A percentile compares a stretch with the other conserved stretches of the same genome.
Evolutionary conservation across 1,140 invertebrate genomes (phyloP).

Genomic region (Drosophila lini): DNA sequence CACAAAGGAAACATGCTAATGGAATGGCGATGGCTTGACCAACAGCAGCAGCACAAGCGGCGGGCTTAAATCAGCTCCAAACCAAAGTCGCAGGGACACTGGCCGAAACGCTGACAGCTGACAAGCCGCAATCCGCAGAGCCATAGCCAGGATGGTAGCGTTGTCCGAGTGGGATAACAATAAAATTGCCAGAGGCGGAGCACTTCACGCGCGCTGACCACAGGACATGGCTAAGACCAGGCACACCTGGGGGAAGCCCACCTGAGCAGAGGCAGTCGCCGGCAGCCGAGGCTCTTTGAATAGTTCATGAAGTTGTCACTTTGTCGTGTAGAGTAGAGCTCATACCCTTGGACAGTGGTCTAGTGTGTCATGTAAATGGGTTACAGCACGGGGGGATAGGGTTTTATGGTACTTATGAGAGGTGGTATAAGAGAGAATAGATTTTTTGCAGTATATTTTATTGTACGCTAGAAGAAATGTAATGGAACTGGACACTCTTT

Average conservation of each 20-base stretch:
- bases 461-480: background rate
- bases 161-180: conserved; percentile 10
- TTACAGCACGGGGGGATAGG: background rate
- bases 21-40: conserved; percentile 35
- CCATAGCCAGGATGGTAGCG: conserved; percentile 1
- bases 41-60: conserved; percentile 1
- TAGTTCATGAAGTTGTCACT: conserved; percentile 80
- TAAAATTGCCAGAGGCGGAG: conserved; percentile 30
- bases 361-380: background rate
- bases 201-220: conserved; percentile 58
- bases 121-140: conserved; percentile 63
- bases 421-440: background rate
- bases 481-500: background rate
- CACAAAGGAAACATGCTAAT: conserved; percentile 34
- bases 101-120: conserved; percentile 74
- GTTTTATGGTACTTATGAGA: conserved; percentile 1
- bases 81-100: conserved; percentile 53
- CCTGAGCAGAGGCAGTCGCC: conserved; percentile 6
- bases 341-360: conserved; percentile 36
- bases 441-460: background rate
- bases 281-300: conserved; percentile 53
- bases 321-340: conserved; percentile 35
- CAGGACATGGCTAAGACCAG: conserved; percentile 52
- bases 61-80: conserved; percentile 39
- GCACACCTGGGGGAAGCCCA: conserved; percentile 20